These are phyloP conservation scores for Cyrtodaria siliqua DNA, from an alignment of 2,888 invertebrate species.

Conservation along the genomic window DNA sequence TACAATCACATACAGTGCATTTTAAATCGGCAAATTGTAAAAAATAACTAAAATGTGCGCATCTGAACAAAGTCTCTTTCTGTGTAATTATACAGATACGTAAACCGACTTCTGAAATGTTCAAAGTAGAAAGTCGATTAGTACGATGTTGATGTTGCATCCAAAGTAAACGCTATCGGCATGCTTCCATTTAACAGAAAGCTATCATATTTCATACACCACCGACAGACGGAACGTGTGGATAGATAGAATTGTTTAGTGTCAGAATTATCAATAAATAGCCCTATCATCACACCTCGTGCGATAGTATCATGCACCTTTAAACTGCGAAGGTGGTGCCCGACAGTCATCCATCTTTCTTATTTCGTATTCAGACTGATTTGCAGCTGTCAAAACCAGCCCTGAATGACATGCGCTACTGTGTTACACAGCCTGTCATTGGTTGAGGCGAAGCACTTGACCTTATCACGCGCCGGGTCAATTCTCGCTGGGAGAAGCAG, in stretches of 20 bases:
- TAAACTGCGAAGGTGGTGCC: constrained; percentile 33
- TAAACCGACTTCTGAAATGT: too few relatives aligned
- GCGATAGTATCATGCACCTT: background rate
- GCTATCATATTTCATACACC: constrained; percentile 16
- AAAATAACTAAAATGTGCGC: too few relatives aligned
- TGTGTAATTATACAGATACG: too few relatives aligned
- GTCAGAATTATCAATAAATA: constrained; percentile 31
- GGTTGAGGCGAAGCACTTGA: constrained; percentile 42
- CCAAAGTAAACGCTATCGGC: constrained; percentile 27
- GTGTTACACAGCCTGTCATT: constrained; percentile 36
- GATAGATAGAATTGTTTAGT: constrained; percentile 25
- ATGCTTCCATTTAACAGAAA: constrained; percentile 15
- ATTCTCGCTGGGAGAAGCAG: constrained; percentile 24
- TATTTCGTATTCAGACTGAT: constrained; percentile 24
- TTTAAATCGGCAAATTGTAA: too few relatives aligned
- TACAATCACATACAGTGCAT: too few relatives aligned
- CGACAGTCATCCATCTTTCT: constrained; percentile 21
- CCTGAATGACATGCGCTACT: constrained; percentile 57
- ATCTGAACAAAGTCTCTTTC: too few relatives aligned
- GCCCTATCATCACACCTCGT: background rate
- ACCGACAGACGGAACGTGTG: constrained; percentile 16
- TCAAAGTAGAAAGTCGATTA: background rate
- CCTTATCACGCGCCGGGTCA: constrained; percentile 44
- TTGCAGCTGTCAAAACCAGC: constrained; percentile 37
- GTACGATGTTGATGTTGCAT: constrained; percentile 13